These are phyloP conservation scores for Heteropelma amictum DNA, from an alignment of 2,888 invertebrate species.

Conservation along the genomic window DNA sequence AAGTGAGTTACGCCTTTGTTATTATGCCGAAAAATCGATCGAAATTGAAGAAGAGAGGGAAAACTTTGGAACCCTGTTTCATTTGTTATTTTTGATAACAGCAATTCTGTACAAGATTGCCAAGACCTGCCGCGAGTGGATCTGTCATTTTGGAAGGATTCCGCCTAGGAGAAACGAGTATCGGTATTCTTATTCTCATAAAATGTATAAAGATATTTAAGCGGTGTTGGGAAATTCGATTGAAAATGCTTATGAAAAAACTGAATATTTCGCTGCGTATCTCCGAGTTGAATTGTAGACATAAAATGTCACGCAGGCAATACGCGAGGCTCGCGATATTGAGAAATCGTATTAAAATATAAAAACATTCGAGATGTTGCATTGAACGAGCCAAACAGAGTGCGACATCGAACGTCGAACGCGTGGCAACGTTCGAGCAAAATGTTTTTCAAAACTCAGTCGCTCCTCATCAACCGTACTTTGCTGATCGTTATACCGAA, in stretches of 20 bases:
- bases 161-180: slow-evolving; percentile 49
- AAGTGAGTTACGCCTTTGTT: slow-evolving; percentile 77
- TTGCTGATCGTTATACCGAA: neutral
- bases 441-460: slow-evolving; percentile 5
- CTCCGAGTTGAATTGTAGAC: no score
- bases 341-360: no score
- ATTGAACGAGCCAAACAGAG: no score
- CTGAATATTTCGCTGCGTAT: no score
- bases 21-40: neutral
- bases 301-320: no score
- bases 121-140: slow-evolving; percentile 82
- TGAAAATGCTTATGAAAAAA: no score
- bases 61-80: neutral
- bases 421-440: neutral
- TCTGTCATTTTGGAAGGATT: slow-evolving; percentile 82
- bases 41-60: neutral
- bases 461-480: neutral
- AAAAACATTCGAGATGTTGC: no score
- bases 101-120: slow-evolving; percentile 84
- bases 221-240: no score
- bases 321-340: no score
- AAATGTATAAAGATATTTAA: no score
- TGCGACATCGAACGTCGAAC: neutral
- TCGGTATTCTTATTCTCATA: no score
- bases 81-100: slow-evolving; percentile 69